Evolutionary conservation across 2,888 invertebrate species (phyloP).

Genomic region (Netelia melanura): DNA sequence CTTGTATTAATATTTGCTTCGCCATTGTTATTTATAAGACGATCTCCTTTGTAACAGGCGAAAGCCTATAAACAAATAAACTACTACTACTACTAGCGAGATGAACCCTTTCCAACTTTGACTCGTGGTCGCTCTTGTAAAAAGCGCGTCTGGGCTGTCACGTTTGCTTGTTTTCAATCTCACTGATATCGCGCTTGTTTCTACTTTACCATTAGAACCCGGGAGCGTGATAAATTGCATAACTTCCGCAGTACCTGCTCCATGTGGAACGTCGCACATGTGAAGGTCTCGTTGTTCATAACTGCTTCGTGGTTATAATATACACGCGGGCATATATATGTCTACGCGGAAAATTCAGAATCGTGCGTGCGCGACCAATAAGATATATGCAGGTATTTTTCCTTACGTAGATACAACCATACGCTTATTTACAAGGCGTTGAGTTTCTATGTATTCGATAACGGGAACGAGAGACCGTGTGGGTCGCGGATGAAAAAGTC

Average conservation of each 20-base stretch:
- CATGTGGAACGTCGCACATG: conserved; percentile 33
- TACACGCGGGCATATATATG: conserved; percentile 5
- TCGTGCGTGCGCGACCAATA: conserved; percentile 62
- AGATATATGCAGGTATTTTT: conserved; percentile 58
- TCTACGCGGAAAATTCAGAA: conserved; percentile 57
- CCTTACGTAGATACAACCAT: conserved; percentile 12
- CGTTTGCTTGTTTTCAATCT: conserved; percentile 40
- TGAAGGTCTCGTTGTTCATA: conserved; percentile 44
- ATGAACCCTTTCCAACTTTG: neutral
- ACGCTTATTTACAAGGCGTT: conserved; percentile 20
- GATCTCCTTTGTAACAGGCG: no score
- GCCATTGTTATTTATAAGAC: no score
- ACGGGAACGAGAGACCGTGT: conserved; percentile 42
- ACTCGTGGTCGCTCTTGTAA: neutral
- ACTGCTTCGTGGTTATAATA: conserved; percentile 2
- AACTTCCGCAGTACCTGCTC: conserved; percentile 30
- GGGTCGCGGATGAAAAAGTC: conserved; percentile 25
- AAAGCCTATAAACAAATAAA: no score
- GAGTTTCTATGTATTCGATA: conserved; percentile 40
- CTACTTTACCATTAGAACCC: conserved; percentile 26
- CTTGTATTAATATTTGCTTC: no score
- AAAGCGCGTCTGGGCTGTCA: conserved; percentile 19
- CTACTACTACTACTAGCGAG: no score
- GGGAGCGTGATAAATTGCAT: conserved; percentile 52
- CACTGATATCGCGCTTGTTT: conserved; percentile 22